phyloP scores from a whole-genome alignment of 2,113 vertebrate genomes.

The Nibea coibor region DNA sequence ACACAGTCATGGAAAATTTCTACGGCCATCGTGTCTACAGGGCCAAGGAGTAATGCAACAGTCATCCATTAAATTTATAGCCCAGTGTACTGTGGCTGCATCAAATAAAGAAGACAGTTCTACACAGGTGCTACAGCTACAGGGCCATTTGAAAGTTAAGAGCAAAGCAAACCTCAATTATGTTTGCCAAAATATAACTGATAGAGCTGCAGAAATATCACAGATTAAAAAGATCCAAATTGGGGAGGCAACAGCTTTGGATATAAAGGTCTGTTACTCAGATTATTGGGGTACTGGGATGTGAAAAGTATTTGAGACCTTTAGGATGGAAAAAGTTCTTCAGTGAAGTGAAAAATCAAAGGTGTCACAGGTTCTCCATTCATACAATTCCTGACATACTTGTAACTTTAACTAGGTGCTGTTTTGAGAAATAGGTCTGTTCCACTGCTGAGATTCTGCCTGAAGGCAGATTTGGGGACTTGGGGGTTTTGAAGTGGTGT shows the following conservation, averaged over 20 bases:
- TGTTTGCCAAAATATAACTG: conserved; percentile 25
- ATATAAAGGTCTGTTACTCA: neutral
- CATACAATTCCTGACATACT: conserved; percentile 45
- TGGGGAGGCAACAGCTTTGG: conserved; percentile 11
- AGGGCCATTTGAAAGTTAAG: conserved; percentile 35
- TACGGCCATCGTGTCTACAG: neutral
- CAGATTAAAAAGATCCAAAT: neutral
- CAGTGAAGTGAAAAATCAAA: neutral
- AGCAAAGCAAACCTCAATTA: conserved; percentile 49
- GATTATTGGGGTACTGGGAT: neutral
- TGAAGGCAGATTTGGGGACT: conserved; percentile 1
- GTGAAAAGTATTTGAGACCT: neutral
- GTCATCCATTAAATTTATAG: conserved; percentile 24
- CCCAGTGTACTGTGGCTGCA: neutral
- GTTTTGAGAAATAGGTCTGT: conserved; percentile 42
- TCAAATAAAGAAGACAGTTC: conserved; percentile 27
- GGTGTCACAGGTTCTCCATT: conserved; percentile 2
- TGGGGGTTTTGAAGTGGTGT: conserved; percentile 25
- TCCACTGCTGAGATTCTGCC: conserved; percentile 33
- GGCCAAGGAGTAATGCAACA: neutral
- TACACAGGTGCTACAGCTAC: conserved; percentile 24
- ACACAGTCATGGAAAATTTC: conserved; percentile 22
- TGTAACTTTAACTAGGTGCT: conserved; percentile 30
- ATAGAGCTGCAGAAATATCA: conserved; percentile 3
- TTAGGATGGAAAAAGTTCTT: neutral